These are phyloP conservation scores for Lasiommata megera DNA, from an alignment of 2,888 invertebrate species.

Conservation along the genomic window DNA sequence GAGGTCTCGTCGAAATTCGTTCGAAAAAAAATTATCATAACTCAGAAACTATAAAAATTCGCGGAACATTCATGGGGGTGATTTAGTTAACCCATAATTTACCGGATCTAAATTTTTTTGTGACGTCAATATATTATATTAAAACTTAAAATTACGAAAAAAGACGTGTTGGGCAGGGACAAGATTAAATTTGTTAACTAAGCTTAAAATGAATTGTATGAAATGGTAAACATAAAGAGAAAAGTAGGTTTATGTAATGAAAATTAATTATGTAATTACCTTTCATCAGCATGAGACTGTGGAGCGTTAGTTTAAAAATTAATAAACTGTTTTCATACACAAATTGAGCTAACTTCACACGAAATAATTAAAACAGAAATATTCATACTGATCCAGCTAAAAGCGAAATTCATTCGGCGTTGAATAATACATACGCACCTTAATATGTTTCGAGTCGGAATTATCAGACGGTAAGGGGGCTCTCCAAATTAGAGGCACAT, in stretches of 20 bases:
- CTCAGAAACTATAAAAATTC: no score
- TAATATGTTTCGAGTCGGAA: slow-evolving; percentile 42
- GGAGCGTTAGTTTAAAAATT: background rate
- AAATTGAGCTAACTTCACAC: background rate
- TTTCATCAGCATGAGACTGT: background rate
- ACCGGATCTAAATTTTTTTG: no score
- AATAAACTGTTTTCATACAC: background rate
- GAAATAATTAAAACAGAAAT: slow-evolving; percentile 14
- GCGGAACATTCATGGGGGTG: no score
- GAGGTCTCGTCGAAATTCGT: no score
- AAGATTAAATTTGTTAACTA: no score
- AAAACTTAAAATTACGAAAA: no score
- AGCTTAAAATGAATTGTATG: no score
- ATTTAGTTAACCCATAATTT: no score
- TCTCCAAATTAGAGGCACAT: slow-evolving; percentile 69
- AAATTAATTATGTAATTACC: background rate
- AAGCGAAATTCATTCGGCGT: slow-evolving; percentile 30
- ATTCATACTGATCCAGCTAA: slow-evolving; percentile 2
- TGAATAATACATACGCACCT: slow-evolving; percentile 29
- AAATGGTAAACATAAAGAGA: background rate
- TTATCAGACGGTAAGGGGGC: slow-evolving; percentile 52
- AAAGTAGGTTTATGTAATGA: background rate
- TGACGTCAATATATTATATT: no score
- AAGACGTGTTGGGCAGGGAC: no score
- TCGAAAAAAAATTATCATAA: no score